Evolutionary conservation across 1,140 invertebrate species (phyloP).

Genomic region (Triops longicaudatus): DNA sequence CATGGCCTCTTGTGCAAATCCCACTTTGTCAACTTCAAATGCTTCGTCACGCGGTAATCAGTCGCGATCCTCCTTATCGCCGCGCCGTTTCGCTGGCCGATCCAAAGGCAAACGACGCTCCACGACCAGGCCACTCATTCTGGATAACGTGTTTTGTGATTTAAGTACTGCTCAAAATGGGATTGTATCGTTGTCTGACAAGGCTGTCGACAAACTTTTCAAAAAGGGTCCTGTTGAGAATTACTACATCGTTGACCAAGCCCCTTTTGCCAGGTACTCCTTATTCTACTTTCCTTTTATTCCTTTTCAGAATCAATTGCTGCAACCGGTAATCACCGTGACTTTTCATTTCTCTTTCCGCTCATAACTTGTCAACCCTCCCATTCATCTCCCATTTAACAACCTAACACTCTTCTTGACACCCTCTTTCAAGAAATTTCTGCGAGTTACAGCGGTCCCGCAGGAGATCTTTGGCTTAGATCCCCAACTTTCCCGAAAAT

Average conservation of each 20-base stretch:
- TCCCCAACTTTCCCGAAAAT: no score
- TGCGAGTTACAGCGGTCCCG: no score
- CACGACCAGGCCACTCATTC: constrained; percentile 17
- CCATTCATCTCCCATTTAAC: background rate
- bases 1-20: constrained; percentile 11
- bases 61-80: background rate
- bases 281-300: background rate
- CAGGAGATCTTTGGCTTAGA: no score
- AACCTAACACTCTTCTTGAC: background rate
- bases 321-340: background rate
- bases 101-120: constrained; percentile 11
- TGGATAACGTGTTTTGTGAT: constrained; percentile 19
- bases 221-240: constrained; percentile 44
- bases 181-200: constrained; percentile 35
- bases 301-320: background rate
- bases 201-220: constrained; percentile 43
- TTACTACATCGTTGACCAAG: constrained; percentile 46
- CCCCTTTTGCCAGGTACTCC: constrained; percentile 45
- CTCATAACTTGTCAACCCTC: background rate
- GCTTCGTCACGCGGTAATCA: background rate
- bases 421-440: no score
- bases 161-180: constrained; percentile 35
- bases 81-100: background rate
- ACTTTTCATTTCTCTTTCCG: background rate
- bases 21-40: background rate